phyloP scores from a whole-genome alignment of 2,888 invertebrate genomes.

The Halictus quadricinctus region DNA sequence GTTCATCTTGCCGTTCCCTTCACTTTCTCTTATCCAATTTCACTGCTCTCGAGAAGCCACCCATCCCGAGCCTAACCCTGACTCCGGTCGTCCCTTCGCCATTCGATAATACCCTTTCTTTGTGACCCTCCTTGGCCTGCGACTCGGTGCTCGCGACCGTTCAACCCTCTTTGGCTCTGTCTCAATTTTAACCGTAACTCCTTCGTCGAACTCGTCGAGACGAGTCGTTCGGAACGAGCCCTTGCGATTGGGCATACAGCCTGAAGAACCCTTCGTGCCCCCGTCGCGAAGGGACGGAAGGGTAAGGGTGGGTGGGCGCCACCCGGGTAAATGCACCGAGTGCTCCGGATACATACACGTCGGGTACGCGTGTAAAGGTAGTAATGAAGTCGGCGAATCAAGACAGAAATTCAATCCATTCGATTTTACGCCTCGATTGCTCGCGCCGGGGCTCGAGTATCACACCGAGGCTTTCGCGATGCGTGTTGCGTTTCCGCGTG shows the following conservation, averaged over 20 bases:
- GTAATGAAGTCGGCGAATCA: slow-evolving; percentile 77
- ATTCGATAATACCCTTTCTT: slow-evolving; percentile 36
- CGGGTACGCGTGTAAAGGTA: slow-evolving; percentile 28
- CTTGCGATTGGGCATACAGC: slow-evolving; percentile 51
- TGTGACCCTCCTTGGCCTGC: slow-evolving; percentile 25
- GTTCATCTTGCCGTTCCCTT: slow-evolving; percentile 55
- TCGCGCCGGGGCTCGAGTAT: slow-evolving; percentile 50
- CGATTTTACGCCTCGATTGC: slow-evolving; percentile 76
- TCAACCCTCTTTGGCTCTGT: slow-evolving; percentile 43
- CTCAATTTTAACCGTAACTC: slow-evolving; percentile 61
- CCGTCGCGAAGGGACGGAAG: background rate
- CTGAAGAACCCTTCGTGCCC: slow-evolving; percentile 50
- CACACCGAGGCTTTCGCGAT: background rate
- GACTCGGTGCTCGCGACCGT: slow-evolving; percentile 27
- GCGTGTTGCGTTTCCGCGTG: background rate
- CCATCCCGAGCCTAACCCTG: slow-evolving; percentile 40
- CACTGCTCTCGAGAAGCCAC: slow-evolving; percentile 59
- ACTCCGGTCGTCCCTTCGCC: slow-evolving; percentile 34
- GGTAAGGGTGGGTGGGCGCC: background rate
- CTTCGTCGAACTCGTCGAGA: slow-evolving; percentile 56
- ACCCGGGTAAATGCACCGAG: slow-evolving; percentile 58
- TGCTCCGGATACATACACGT: slow-evolving; percentile 51
- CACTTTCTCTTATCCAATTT: slow-evolving; percentile 64
- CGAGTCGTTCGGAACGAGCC: slow-evolving; percentile 30
- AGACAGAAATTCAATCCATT: slow-evolving; percentile 78